phyloP scores from a whole-genome alignment of 2,888 invertebrate genomes.

The Plagodis pulveraria region DNA sequence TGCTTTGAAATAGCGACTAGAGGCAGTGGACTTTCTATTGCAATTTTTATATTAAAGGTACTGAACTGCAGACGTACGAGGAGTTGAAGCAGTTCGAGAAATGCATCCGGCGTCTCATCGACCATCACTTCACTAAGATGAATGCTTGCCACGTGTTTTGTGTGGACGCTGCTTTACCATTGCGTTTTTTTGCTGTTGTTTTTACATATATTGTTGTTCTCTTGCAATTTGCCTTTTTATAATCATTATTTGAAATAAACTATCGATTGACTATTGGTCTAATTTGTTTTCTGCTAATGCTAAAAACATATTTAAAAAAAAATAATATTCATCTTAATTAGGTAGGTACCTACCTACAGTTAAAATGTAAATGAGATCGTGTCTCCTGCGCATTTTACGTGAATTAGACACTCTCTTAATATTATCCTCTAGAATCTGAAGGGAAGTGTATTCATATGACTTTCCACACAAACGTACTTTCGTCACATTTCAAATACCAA shows the following conservation, averaged over 20 bases:
- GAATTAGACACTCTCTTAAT: no score
- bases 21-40: neutral
- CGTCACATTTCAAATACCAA: no score
- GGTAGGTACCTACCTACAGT: no score
- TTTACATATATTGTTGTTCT: slow-evolving; percentile 48
- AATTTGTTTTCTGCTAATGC: no score
- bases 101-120: slow-evolving; percentile 38
- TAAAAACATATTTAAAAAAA: no score
- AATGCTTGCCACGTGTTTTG: slow-evolving; percentile 42
- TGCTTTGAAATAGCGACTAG: neutral
- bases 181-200: slow-evolving; percentile 30
- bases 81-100: slow-evolving; percentile 31
- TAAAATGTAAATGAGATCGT: no score
- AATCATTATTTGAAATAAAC: neutral
- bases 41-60: slow-evolving; percentile 15
- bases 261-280: no score
- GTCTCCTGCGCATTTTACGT: no score
- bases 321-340: no score
- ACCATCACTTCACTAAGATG: slow-evolving; percentile 39
- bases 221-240: slow-evolving; percentile 45
- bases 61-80: slow-evolving; percentile 2
- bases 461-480: no score
- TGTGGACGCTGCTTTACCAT: slow-evolving; percentile 42
- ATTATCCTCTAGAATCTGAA: no score
- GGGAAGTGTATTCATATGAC: no score